A percentile compares a stretch with the other conserved stretches of the same genome.
Evolutionary conservation across 2,888 invertebrate genomes (phyloP).

Genomic region (Dione juno): DNA sequence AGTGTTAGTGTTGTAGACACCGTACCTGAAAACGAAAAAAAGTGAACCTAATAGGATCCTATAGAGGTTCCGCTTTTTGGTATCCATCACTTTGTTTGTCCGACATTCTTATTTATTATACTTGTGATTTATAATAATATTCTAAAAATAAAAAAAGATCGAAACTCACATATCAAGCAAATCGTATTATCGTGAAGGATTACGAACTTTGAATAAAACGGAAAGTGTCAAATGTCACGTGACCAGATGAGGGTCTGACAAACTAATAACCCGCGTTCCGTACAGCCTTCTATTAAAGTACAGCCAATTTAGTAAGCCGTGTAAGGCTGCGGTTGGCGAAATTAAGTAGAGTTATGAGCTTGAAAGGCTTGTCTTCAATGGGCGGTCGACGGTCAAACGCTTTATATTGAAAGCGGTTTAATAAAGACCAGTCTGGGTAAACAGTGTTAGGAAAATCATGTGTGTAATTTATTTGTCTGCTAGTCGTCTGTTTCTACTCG

Average conservation of each 20-base stretch:
- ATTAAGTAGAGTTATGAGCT: conserved; percentile 14
- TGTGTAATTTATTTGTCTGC: conserved; percentile 14
- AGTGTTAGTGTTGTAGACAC: no score
- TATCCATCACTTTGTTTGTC: no score
- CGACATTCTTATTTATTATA: not conserved
- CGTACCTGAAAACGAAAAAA: no score
- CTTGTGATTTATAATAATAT: not conserved
- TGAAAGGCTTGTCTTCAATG: not conserved
- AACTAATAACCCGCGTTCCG: conserved; percentile 41
- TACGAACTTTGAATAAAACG: conserved; percentile 33
- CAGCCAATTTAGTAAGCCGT: conserved; percentile 19
- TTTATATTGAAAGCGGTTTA: conserved; percentile 22
- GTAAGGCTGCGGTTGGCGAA: conserved; percentile 14
- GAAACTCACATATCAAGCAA: not conserved
- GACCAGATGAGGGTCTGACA: conserved; percentile 48
- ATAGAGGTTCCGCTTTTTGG: no score
- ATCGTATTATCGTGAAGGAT: conserved; percentile 21
- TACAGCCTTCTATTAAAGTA: conserved; percentile 26
- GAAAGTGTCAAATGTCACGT: conserved; percentile 38
- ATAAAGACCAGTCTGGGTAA: not conserved
- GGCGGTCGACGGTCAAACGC: conserved; percentile 6
- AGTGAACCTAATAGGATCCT: not conserved
- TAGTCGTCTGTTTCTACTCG: not conserved
- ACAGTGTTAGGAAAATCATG: conserved; percentile 5
- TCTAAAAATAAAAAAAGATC: not conserved